Percentiles rank a stretch among this genome's conserved stretches.
Evolutionary conservation across 2,797 vertebrate genomes (phyloP).

Genomic region (Emydoidea blandingii): DNA sequence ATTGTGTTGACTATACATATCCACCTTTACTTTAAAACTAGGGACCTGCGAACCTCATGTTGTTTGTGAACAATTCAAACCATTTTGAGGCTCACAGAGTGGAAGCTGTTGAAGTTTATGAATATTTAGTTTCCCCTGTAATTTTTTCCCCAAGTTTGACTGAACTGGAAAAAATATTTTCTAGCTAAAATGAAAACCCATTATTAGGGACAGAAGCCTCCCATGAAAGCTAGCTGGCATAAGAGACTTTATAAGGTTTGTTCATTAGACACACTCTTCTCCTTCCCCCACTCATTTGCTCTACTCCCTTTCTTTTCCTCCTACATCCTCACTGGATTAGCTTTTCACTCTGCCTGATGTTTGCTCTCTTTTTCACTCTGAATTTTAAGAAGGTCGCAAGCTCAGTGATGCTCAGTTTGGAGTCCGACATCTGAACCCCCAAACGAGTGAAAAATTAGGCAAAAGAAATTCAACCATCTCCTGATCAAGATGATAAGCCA

Average conservation of each 20-base stretch:
- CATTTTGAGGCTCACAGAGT: neutral
- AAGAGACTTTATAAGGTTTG: neutral
- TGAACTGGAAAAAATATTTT: neutral
- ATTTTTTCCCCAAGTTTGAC: neutral
- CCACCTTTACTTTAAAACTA: neutral
- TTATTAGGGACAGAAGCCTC: neutral
- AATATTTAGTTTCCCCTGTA: neutral
- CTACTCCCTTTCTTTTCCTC: neutral
- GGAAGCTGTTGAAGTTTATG: neutral
- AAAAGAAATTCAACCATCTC: neutral
- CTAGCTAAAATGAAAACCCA: neutral
- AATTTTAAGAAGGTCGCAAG: neutral
- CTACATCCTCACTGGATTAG: neutral
- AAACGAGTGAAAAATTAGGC: neutral
- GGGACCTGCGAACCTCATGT: neutral
- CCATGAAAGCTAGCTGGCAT: neutral
- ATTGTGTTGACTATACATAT: neutral
- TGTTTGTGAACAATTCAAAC: neutral
- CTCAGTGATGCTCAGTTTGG: neutral
- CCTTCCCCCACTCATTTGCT: too few relatives aligned
- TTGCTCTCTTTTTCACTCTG: neutral
- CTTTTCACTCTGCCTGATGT: neutral
- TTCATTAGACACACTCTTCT: neutral
- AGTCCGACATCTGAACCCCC: neutral
- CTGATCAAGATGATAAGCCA: conserved; percentile 23